Conservation (phyloP, 2,113 vertebrate species). For the Syngnathus floridae region DNA sequence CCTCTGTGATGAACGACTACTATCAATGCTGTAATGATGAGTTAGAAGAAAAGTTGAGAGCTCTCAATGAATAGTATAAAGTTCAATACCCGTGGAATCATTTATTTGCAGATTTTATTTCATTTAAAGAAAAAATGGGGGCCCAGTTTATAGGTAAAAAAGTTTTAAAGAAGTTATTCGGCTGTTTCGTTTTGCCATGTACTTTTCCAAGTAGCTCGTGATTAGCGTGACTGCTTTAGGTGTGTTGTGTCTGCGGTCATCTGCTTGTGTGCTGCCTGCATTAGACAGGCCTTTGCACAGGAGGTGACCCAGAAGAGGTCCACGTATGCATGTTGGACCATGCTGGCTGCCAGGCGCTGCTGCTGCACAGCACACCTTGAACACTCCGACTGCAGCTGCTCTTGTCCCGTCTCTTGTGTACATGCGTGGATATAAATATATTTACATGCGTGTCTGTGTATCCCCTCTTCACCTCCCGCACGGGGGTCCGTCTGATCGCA, state of each 20-base stretch:
- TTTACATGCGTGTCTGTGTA: conserved; percentile 21
- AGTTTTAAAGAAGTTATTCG: neutral
- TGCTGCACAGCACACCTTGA: conserved; percentile 56
- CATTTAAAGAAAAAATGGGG: too few species aligned
- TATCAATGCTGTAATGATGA: too few species aligned
- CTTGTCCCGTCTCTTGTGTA: conserved; percentile 49
- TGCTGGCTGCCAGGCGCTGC: conserved; percentile 59
- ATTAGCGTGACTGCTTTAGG: neutral
- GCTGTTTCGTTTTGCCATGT: neutral
- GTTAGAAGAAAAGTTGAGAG: too few species aligned
- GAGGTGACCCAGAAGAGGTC: conserved; percentile 64
- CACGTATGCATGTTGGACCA: conserved; percentile 53
- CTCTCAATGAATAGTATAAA: too few species aligned
- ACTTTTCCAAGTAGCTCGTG: neutral
- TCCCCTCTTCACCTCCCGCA: conserved; percentile 22
- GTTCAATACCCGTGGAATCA: too few species aligned
- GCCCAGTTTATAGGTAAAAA: neutral
- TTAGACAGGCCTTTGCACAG: conserved; percentile 59
- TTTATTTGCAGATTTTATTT: too few species aligned
- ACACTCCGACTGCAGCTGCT: conserved; percentile 63
- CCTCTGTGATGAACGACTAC: too few species aligned
- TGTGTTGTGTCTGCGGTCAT: conserved; percentile 46
- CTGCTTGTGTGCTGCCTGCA: conserved; percentile 46
- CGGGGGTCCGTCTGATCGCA: conserved; percentile 57
- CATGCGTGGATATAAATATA: conserved; percentile 14